Evolutionary conservation across 2,113 vertebrate genomes (phyloP).

Genomic region (Microtus ochrogaster): DNA sequence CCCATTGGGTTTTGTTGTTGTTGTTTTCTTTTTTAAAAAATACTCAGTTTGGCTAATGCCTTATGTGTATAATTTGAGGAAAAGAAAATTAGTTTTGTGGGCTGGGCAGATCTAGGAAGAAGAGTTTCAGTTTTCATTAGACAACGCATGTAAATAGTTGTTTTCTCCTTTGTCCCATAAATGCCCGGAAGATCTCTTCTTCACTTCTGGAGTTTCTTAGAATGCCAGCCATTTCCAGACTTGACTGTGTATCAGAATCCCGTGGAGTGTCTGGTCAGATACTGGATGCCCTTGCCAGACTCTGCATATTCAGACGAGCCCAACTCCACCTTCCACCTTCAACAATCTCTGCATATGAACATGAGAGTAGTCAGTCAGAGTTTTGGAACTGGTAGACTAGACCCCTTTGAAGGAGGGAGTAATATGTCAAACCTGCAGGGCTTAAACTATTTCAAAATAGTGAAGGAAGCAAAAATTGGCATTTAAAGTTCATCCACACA

Average conservation of each 20-base stretch:
- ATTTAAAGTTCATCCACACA: background rate
- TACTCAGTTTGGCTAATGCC: background rate
- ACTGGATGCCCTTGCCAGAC: background rate
- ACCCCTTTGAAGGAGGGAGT: background rate
- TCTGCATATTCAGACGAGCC: background rate
- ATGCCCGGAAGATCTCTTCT: background rate
- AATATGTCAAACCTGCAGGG: background rate
- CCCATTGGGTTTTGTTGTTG: background rate
- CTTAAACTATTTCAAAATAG: background rate
- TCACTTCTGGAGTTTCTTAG: background rate
- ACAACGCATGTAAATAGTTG: background rate
- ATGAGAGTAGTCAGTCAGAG: background rate
- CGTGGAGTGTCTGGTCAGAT: background rate
- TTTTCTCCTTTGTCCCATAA: conserved; percentile 41
- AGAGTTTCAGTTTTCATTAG: conserved; percentile 47
- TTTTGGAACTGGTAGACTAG: background rate
- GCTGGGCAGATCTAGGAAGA: no score
- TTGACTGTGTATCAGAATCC: background rate
- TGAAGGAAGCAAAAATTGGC: background rate
- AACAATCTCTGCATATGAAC: background rate
- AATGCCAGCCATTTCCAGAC: background rate
- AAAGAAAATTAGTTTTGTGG: background rate
- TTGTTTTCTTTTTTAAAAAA: background rate
- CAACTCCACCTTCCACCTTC: background rate
- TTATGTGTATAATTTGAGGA: background rate